A percentile compares a stretch with the other conserved stretches of the same genome.
Evolutionary conservation across 1,140 invertebrate species (phyloP).

Genomic region (honey bee (Apis mellifera)): DNA sequence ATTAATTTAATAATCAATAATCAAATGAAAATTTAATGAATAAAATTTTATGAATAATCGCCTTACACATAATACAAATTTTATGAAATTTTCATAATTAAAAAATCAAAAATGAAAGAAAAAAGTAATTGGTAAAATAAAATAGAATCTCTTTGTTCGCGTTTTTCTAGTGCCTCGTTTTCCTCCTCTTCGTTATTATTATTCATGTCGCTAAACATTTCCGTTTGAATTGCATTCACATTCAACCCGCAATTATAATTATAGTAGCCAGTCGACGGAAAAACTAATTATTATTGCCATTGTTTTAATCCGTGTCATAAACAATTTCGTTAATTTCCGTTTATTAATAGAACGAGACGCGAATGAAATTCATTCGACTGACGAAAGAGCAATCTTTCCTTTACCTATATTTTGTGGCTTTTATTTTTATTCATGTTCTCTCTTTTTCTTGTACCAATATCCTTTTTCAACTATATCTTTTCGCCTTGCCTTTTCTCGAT

Average conservation of each 20-base stretch:
- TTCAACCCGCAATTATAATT: slow-evolving; percentile 30
- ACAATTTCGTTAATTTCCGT: slow-evolving; percentile 58
- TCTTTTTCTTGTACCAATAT: background rate
- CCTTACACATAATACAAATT: no score
- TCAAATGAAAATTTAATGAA: no score
- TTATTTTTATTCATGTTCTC: background rate
- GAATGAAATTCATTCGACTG: slow-evolving; percentile 35
- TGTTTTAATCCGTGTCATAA: slow-evolving; percentile 57
- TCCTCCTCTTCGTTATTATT: background rate
- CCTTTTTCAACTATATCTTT: background rate
- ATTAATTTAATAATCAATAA: no score
- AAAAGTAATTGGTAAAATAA: slow-evolving; percentile 8
- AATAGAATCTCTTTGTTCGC: background rate
- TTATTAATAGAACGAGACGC: slow-evolving; percentile 35
- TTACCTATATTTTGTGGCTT: background rate
- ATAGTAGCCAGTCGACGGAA: slow-evolving; percentile 34
- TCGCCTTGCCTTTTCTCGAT: background rate
- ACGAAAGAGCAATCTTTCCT: background rate
- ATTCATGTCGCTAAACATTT: background rate
- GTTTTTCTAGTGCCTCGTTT: background rate
- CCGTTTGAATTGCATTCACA: background rate
- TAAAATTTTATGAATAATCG: no score
- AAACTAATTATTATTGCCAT: slow-evolving; percentile 62
- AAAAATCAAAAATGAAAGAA: background rate
- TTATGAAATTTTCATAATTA: no score